Base-by-base conservation (phyloP, 2,888 invertebrate genomes). In the Ophion obscuratus region DNA sequence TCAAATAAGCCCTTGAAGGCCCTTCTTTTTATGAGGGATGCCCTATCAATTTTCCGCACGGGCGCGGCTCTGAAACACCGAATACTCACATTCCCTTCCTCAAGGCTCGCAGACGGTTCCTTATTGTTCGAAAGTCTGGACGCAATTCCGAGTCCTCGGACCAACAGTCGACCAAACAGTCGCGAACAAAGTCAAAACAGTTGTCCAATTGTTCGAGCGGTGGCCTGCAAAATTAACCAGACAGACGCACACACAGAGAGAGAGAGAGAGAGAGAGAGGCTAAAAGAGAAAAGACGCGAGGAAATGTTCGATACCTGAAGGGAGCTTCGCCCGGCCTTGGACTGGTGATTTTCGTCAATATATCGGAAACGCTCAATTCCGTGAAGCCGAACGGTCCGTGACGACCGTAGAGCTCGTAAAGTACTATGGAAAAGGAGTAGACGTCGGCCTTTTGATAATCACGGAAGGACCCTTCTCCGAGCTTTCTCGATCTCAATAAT, bases 81-180 rank as follows among this genome's bases (percentile, higher is more conserved):
- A n/a, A 11, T 31, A 67, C 97, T 96, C 92, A 98, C 99, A 99
- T 97, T 92, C 98, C 98, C 93, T 98, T 97, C 79, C 97, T 95
- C 82, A 99, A 95, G 0, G 98, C 98, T 64, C 98, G 95, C 53
- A 99, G 94, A 89, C 96, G 96, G 24, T 97, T 96, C 47, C 98
- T 95, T 81, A 99, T 96, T 24, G 96, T 95, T 92, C 98, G 97
- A 92, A 98, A 98, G 92, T 98, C 98, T 0, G 98, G 98, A 2
- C 99, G 95, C 10, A 96, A 95, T 9, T 97, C 96, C 0, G 98
- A 96, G 82, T 96, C 96, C 93, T 98, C 98, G 0, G 95, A 94
- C 98, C 98, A 99, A 92, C 98, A 98, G 90, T 98, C 97, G n/a
- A 95, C 95, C 89, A 98, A 95, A 91, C 98, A 97, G 85, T 98